Percentiles rank a stretch among this genome's conserved stretches.
These are phyloP conservation scores for Danio aesculapii DNA, from an alignment of 2,797 vertebrate genomes.

Conservation along the genomic window DNA sequence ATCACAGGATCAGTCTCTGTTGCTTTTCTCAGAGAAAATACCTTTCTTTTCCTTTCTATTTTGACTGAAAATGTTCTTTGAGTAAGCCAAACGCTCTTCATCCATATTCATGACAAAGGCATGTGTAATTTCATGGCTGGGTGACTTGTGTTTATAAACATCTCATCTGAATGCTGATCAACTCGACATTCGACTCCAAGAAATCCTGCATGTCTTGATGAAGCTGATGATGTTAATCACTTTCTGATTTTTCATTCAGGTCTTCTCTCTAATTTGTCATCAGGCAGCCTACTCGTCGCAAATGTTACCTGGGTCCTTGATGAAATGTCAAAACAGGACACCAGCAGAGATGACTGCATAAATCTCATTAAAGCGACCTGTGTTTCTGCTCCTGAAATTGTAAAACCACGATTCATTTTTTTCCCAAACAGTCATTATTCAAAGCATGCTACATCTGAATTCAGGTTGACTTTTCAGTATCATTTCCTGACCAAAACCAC, in stretches of 20 bases:
- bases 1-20: background rate
- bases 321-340: slow-evolving; percentile 41
- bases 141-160: slow-evolving; percentile 42
- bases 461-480: background rate
- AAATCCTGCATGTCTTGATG: slow-evolving; percentile 34
- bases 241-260: slow-evolving; percentile 37
- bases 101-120: slow-evolving; percentile 72
- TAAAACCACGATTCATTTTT: background rate
- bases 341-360: background rate
- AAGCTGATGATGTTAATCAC: slow-evolving; percentile 37
- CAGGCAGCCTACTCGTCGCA: background rate
- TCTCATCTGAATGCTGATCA: slow-evolving; percentile 47
- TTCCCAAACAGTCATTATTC: background rate
- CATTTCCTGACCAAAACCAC: background rate
- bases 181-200: slow-evolving; percentile 4
- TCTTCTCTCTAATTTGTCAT: slow-evolving; percentile 35
- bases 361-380: slow-evolving; percentile 12
- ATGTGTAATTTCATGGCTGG: slow-evolving; percentile 65
- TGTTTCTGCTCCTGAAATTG: background rate
- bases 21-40: background rate
- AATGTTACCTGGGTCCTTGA: slow-evolving; percentile 17
- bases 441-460: background rate
- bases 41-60: background rate
- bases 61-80: slow-evolving; percentile 65
- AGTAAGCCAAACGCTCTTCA: slow-evolving; percentile 67